These are phyloP conservation scores for Drosophila incognita DNA, from an alignment of 2,888 invertebrate genomes.

Conservation along the genomic window DNA sequence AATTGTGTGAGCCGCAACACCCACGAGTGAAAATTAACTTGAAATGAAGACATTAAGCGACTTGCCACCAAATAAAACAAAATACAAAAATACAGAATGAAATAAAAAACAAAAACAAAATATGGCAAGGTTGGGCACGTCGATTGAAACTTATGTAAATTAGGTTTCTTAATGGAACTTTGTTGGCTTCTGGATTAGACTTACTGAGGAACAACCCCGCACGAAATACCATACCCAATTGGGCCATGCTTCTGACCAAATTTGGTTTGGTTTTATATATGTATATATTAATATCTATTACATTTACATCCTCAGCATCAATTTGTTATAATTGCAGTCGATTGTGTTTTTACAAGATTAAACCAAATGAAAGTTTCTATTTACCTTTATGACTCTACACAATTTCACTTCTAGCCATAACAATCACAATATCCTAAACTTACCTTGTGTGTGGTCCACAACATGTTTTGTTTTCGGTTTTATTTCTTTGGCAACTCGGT, in stretches of 20 bases:
- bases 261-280: not conserved
- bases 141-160: constrained; percentile 63
- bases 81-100: constrained; percentile 3
- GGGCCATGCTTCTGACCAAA: constrained; percentile 6
- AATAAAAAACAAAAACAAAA: not conserved
- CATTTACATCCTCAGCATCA: constrained; percentile 20
- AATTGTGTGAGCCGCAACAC: constrained; percentile 58
- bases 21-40: constrained; percentile 65
- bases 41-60: constrained; percentile 71
- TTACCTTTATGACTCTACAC: constrained; percentile 49
- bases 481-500: constrained; percentile 31
- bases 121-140: constrained; percentile 39
- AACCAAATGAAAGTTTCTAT: constrained; percentile 38
- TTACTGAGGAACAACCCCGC: constrained; percentile 23
- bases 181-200: constrained; percentile 62
- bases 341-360: constrained; percentile 26
- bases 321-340: constrained; percentile 34
- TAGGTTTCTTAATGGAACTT: constrained; percentile 31
- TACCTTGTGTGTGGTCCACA: constrained; percentile 51
- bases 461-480: constrained; percentile 28
- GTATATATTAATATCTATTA: not conserved
- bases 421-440: constrained; percentile 23
- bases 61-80: constrained; percentile 19
- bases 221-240: constrained; percentile 19
- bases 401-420: constrained; percentile 40